Conservation (phyloP, 2,888 invertebrate genomes). For the Nomada hirtipes region DNA sequence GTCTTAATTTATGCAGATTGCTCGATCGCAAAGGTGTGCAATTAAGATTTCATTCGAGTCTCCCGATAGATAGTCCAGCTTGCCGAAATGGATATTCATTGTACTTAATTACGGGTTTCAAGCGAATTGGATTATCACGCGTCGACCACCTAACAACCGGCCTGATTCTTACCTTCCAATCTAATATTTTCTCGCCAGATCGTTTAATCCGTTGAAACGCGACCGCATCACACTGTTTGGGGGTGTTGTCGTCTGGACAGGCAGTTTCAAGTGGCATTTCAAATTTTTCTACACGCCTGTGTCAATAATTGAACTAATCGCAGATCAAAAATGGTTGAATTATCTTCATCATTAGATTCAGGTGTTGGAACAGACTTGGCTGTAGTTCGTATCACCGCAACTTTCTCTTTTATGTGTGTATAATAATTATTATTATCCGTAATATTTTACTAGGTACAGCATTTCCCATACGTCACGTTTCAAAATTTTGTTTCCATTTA, state of each 20-base stretch:
- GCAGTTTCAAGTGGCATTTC: too few relatives aligned
- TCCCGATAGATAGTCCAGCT: constrained; percentile 68
- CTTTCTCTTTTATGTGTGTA: too few relatives aligned
- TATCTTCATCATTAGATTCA: too few relatives aligned
- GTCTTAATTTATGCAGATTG: constrained; percentile 77
- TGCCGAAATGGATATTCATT: constrained; percentile 74
- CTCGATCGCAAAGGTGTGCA: constrained; percentile 69
- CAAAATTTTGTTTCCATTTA: too few relatives aligned
- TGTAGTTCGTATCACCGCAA: too few relatives aligned
- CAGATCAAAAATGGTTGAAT: too few relatives aligned
- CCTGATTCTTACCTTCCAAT: constrained; percentile 57
- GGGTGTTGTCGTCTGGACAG: too few relatives aligned
- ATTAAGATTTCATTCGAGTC: constrained; percentile 79
- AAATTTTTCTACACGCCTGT: background rate
- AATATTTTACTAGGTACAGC: too few relatives aligned
- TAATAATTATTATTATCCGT: too few relatives aligned
- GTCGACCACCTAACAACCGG: constrained; percentile 46
- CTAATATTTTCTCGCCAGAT: constrained; percentile 26
- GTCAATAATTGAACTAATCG: background rate
- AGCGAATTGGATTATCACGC: constrained; percentile 62
- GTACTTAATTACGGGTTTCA: constrained; percentile 73
- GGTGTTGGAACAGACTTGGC: too few relatives aligned
- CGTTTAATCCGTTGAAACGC: constrained; percentile 56
- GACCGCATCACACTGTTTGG: constrained; percentile 27
- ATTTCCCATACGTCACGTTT: too few relatives aligned